These are phyloP conservation scores for Phaetusa simplex DNA, from an alignment of 2,113 vertebrate genomes.

Conservation along the genomic window DNA sequence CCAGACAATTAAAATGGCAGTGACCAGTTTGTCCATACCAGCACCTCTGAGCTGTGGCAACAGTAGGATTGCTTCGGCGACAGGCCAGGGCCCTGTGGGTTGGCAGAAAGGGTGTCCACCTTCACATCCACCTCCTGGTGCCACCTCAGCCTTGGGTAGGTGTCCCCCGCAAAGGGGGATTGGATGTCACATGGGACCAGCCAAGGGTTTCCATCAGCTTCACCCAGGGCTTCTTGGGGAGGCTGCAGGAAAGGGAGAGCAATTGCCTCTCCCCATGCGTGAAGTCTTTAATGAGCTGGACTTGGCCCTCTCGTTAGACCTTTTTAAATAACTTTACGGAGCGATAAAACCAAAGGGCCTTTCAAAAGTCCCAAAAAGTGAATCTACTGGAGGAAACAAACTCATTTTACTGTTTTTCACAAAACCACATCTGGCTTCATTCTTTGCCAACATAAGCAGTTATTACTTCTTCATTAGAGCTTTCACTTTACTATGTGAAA, in stretches of 20 bases:
- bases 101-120: not conserved
- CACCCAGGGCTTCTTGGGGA: not conserved
- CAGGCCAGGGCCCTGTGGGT: no score
- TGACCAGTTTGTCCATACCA: not conserved
- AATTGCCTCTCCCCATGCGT: not conserved
- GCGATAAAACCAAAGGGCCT: not conserved
- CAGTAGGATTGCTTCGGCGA: not conserved
- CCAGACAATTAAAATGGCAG: not conserved
- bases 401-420: not conserved
- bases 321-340: not conserved
- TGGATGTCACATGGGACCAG: no score
- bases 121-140: not conserved
- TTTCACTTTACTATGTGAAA: not conserved
- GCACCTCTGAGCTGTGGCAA: not conserved
- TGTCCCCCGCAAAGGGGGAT: not conserved
- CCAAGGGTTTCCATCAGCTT: not conserved
- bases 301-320: not conserved
- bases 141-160: not conserved
- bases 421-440: not conserved
- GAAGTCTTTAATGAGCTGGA: not conserved
- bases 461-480: not conserved
- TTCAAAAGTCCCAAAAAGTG: not conserved
- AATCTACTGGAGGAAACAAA: not conserved
- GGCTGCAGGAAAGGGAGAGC: not conserved
- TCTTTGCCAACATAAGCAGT: not conserved